A percentile compares a stretch with the other conserved stretches of the same genome.
Conservation (phyloP, 2,797 vertebrate species). For the Tapirus indicus region DNA sequence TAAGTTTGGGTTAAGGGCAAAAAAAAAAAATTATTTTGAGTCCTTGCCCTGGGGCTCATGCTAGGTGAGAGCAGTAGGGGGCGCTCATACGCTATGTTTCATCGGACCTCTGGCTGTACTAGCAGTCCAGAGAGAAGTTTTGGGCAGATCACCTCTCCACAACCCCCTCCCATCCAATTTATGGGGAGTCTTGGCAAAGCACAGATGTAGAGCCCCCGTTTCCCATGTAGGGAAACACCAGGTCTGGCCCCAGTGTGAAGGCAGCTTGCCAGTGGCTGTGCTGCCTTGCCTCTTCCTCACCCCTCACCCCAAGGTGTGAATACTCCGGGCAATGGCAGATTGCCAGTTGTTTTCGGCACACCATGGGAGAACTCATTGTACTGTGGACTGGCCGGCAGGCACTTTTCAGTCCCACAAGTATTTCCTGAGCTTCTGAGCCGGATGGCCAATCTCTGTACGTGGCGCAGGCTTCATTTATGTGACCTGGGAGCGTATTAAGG, state of each 20-base stretch:
- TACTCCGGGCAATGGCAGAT: accelerated
- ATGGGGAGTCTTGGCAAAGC: neutral
- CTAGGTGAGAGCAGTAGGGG: slow-evolving; percentile 13
- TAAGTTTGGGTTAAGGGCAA: neutral
- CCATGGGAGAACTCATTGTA: accelerated
- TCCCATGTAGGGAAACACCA: neutral
- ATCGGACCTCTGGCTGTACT: no score
- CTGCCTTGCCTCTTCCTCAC: neutral
- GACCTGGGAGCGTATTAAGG: neutral
- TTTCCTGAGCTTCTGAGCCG: neutral
- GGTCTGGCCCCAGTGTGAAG: neutral
- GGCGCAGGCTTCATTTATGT: neutral
- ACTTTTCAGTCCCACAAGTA: neutral
- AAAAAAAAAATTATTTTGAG: neutral
- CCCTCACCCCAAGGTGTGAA: neutral
- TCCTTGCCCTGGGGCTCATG: neutral
- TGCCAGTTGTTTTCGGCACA: neutral
- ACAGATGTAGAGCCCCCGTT: neutral
- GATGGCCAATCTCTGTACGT: neutral
- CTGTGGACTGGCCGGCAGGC: neutral
- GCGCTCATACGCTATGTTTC: neutral
- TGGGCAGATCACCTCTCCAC: neutral
- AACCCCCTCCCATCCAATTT: neutral
- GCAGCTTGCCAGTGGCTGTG: neutral
- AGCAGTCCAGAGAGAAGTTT: neutral